Evolutionary conservation across 2,797 vertebrate genomes (phyloP).

Genomic region (Melanogrammus aeglefinus): DNA sequence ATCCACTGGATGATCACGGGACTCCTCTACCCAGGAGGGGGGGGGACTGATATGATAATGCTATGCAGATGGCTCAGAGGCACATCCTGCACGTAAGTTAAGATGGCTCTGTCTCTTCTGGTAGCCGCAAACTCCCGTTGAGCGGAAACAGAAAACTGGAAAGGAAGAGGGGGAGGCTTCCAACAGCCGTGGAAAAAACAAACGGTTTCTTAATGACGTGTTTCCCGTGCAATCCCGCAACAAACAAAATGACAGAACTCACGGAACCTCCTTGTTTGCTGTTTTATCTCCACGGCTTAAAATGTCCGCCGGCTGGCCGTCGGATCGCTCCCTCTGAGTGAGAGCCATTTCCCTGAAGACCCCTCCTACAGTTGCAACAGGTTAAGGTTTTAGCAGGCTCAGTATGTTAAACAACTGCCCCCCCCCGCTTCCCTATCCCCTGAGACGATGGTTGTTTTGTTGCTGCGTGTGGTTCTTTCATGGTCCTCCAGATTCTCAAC

Average conservation of each 20-base stretch:
- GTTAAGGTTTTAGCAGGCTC: slow-evolving; percentile 69
- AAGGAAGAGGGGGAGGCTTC: slow-evolving; percentile 18
- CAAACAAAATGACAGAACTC: slow-evolving; percentile 60
- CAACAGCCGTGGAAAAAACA: background rate
- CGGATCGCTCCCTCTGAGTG: slow-evolving; percentile 50
- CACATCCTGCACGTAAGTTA: background rate
- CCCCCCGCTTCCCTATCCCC: slow-evolving; percentile 63
- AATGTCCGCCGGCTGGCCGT: slow-evolving; percentile 36
- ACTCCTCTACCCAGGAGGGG: background rate
- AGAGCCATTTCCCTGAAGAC: slow-evolving; percentile 64
- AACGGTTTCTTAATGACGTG: slow-evolving; percentile 56
- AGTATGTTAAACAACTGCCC: slow-evolving; percentile 64
- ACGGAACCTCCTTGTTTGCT: slow-evolving; percentile 55
- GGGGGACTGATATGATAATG: slow-evolving; percentile 40
- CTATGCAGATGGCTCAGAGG: slow-evolving; percentile 20
- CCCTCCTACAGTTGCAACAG: slow-evolving; percentile 65
- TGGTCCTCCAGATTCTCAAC: slow-evolving; percentile 47
- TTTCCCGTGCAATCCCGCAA: slow-evolving; percentile 67
- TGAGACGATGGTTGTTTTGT: slow-evolving; percentile 69
- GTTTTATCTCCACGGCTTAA: slow-evolving; percentile 46
- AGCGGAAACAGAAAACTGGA: slow-evolving; percentile 44
- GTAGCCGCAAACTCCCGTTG: slow-evolving; percentile 29
- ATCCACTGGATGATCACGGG: too few relatives aligned
- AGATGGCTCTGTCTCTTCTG: slow-evolving; percentile 22
- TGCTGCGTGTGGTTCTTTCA: slow-evolving; percentile 59